Base-by-base conservation (phyloP, 2,797 vertebrate genomes). In the Rhinophrynus dorsalis region DNA sequence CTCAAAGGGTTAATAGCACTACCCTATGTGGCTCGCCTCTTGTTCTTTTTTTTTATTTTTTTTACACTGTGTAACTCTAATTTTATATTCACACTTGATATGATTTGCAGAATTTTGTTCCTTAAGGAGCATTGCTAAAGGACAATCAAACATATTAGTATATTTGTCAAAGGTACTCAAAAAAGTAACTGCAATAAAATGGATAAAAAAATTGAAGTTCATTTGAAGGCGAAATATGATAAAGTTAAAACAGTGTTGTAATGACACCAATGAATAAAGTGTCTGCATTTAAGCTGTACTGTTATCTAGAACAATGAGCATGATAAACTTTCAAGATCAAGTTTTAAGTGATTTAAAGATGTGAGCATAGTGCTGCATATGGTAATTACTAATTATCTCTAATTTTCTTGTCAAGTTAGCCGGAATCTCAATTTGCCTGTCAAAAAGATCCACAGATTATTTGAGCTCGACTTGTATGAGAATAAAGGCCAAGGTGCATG, bases 131-230 rank as follows among this genome's bases (percentile, higher is more conserved):
- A 24, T 59, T 72, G 60, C 37, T 52, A 59, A 3, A 38, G 74
- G 54, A 10, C 78, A 79, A 80, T 69, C 59, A 2, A 20, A 44
- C 6, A 20, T 20, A 44, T 20, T 4, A 13, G 17, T 68, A 44
- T 75, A 62, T 75, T 55, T 77, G 66, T 72, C 47, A 68, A 77
- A 78, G 72, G 57, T 76, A 78, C 75, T 40, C 13, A 66, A 78
- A 70, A 59, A 63, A 30, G 71, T 12, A 77, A 76, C 67, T 66
- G 5, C 30, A 56, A 75, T 79, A 69, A 78, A 80, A 74, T 64
- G 44, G 2, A 35, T 44, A 2, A 44, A 23, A 55, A 50, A 33
- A 5, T 75, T 58, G 72, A 13, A 30, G 47, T 55, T 26, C 29
- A 45, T 58, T 33, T 47, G 37, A 69, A 54, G 50, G 58, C 48